Evolutionary conservation across 2,888 invertebrate genomes (phyloP).

Genomic region (Mamestra brassicae): DNA sequence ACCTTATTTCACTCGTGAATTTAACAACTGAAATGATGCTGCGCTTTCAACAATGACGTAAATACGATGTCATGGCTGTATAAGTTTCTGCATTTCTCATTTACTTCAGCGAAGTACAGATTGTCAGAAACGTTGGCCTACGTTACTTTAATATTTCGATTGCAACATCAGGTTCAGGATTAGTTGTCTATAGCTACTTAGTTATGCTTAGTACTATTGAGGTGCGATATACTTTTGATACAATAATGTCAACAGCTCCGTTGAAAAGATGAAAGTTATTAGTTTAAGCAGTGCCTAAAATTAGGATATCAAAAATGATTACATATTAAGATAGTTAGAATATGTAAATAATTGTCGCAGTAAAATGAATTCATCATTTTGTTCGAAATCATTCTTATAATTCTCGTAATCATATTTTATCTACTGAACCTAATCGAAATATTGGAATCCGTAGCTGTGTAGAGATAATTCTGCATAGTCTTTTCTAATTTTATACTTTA

Average conservation of each 20-base stretch:
- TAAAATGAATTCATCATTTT: not conserved
- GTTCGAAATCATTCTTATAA: not conserved
- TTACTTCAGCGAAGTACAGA: constrained; percentile 46
- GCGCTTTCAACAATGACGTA: constrained; percentile 25
- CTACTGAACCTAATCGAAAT: constrained; percentile 52
- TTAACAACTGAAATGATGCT: constrained; percentile 27
- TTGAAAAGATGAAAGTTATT: constrained; percentile 7
- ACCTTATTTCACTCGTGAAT: constrained; percentile 50
- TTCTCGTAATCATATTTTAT: not conserved
- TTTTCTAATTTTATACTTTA: constrained; percentile 18
- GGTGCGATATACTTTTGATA: constrained; percentile 29
- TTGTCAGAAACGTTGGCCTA: constrained; percentile 35
- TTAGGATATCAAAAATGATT: constrained; percentile 10
- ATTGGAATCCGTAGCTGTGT: constrained; percentile 38
- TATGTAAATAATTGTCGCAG: constrained; percentile 25
- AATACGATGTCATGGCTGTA: constrained; percentile 23
- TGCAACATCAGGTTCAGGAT: constrained; percentile 23
- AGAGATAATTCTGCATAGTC: constrained; percentile 51
- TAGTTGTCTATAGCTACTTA: constrained; percentile 3
- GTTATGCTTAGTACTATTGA: constrained; percentile 12
- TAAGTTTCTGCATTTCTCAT: constrained; percentile 48
- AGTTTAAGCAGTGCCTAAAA: constrained; percentile 39
- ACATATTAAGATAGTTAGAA: constrained; percentile 13
- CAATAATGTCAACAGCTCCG: constrained; percentile 4
- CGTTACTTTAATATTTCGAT: constrained; percentile 61